These are phyloP conservation scores for Holocentrus rufus DNA, from an alignment of 2,797 vertebrate genomes.

Conservation along the genomic window DNA sequence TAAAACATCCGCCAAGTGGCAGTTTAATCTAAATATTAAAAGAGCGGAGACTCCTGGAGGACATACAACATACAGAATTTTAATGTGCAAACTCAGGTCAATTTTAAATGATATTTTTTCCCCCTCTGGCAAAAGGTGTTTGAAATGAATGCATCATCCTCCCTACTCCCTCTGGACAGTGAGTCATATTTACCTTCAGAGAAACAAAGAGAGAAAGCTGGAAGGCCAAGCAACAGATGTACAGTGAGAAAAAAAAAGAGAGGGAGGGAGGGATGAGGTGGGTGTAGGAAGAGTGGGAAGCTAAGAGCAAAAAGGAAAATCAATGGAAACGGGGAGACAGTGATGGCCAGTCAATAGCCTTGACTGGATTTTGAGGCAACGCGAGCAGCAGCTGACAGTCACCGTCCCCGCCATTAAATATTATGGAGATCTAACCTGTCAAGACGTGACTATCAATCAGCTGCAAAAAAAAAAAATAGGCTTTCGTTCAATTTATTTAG, in stretches of 20 bases:
- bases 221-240: slow-evolving; percentile 18
- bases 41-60: background rate
- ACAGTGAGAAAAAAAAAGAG: slow-evolving; percentile 12
- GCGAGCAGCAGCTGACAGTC: slow-evolving; percentile 40
- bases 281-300: slow-evolving; percentile 18
- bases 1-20: slow-evolving; percentile 4
- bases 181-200: slow-evolving; percentile 43
- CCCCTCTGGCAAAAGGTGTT: slow-evolving; percentile 33
- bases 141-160: slow-evolving; percentile 34
- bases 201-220: slow-evolving; percentile 3
- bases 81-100: slow-evolving; percentile 32
- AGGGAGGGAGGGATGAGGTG: slow-evolving; percentile 30
- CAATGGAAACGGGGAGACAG: slow-evolving; percentile 49
- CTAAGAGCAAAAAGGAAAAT: slow-evolving; percentile 52
- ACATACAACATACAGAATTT: background rate
- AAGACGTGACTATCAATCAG: slow-evolving; percentile 55
- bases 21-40: background rate
- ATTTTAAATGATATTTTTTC: slow-evolving; percentile 20
- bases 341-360: slow-evolving; percentile 60
- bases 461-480: slow-evolving; percentile 24
- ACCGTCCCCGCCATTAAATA: slow-evolving; percentile 53
- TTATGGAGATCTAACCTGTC: slow-evolving; percentile 52
- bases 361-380: slow-evolving; percentile 51
- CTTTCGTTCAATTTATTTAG: slow-evolving; percentile 6
- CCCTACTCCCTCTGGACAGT: slow-evolving; percentile 8